Conservation (phyloP, 1,140 invertebrate genomes). For the Orchesella cincta region DNA sequence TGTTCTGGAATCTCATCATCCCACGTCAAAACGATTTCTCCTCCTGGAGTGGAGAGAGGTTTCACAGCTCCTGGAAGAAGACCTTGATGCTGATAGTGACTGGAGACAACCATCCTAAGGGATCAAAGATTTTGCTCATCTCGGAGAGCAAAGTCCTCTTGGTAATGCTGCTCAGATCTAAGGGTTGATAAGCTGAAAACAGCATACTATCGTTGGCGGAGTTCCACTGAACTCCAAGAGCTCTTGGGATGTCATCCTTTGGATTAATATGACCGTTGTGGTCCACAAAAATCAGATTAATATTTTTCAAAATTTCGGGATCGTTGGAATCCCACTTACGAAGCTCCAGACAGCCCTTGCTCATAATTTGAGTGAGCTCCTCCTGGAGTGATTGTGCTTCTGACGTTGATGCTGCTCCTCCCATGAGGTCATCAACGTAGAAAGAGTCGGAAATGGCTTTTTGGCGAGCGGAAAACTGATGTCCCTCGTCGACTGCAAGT, state of each 20-base stretch:
- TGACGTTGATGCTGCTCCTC: not conserved
- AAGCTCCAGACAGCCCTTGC: not conserved
- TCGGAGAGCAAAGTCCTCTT: slow-evolving; percentile 27
- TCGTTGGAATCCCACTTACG: slow-evolving; percentile 2
- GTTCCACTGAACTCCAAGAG: slow-evolving; percentile 45
- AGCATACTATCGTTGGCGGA: slow-evolving; percentile 18
- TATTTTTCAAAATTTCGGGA: not conserved
- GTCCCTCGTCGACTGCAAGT: not conserved
- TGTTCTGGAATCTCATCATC: not conserved
- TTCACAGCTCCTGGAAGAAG: slow-evolving; percentile 39
- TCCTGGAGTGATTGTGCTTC: not conserved
- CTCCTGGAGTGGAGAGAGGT: slow-evolving; percentile 49
- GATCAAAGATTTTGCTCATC: slow-evolving; percentile 33
- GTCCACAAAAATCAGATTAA: slow-evolving; percentile 12
- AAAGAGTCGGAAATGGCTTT: not conserved
- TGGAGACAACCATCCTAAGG: slow-evolving; percentile 24
- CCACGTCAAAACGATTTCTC: not conserved
- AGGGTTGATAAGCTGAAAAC: slow-evolving; percentile 24
- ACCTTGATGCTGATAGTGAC: slow-evolving; percentile 29
- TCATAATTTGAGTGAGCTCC: not conserved
- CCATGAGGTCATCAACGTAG: slow-evolving; percentile 11
- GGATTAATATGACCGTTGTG: not conserved
- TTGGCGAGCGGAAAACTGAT: not conserved
- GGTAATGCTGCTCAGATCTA: not conserved
- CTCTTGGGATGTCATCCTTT: slow-evolving; percentile 15